Evolutionary conservation across 2,888 invertebrate genomes (phyloP).

Genomic region (Taenaris catops): DNA sequence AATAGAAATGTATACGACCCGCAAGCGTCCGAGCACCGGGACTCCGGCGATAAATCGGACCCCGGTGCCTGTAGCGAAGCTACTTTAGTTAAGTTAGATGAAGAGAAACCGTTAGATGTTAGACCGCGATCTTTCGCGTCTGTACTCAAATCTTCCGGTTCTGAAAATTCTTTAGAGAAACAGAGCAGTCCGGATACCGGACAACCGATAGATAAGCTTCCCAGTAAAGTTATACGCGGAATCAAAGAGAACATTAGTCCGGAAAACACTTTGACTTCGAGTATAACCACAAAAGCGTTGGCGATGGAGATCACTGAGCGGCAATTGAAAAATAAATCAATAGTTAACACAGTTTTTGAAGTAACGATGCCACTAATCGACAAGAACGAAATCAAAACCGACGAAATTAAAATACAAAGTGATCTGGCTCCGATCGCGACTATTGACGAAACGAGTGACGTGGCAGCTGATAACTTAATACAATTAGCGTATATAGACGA

Average conservation of each 20-base stretch:
- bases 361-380: constrained; percentile 30
- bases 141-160: constrained; percentile 62
- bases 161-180: constrained; percentile 63
- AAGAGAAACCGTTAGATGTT: constrained; percentile 40
- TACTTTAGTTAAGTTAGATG: constrained; percentile 29
- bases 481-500: constrained; percentile 53
- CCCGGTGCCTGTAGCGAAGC: constrained; percentile 29
- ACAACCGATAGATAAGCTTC: constrained; percentile 68
- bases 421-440: constrained; percentile 66
- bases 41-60: constrained; percentile 15
- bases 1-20: constrained; percentile 38
- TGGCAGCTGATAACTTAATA: constrained; percentile 40
- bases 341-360: constrained; percentile 43
- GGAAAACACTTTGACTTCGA: constrained; percentile 76
- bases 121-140: constrained; percentile 66
- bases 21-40: constrained; percentile 8
- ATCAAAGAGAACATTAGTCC: constrained; percentile 83
- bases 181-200: constrained; percentile 59
- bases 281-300: constrained; percentile 57
- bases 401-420: constrained; percentile 38
- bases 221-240: constrained; percentile 76
- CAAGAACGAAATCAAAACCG: constrained; percentile 39
- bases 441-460: constrained; percentile 60
- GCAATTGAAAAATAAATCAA: constrained; percentile 42
- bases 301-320: constrained; percentile 51